phyloP scores from a whole-genome alignment of 2,797 vertebrate genomes.

The Smutsia gigantea region DNA sequence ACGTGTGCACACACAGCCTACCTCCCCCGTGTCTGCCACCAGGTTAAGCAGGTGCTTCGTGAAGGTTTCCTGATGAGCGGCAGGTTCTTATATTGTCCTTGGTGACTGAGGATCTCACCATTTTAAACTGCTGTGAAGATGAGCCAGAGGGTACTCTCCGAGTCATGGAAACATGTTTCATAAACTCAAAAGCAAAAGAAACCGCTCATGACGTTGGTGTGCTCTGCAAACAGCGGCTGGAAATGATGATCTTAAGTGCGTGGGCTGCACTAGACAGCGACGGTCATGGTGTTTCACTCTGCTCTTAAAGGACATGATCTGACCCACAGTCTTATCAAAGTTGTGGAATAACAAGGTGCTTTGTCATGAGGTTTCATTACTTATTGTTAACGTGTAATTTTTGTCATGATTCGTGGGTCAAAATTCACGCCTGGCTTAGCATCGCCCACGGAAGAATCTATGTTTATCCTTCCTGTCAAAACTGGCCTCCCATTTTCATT shows the following conservation, averaged over 20 bases:
- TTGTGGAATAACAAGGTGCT: background rate
- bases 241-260: background rate
- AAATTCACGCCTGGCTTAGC: background rate
- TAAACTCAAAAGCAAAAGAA: constrained; percentile 2
- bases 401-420: background rate
- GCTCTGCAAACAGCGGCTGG: background rate
- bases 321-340: background rate
- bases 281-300: background rate
- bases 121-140: background rate
- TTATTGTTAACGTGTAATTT: constrained; percentile 39
- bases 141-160: background rate
- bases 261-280: background rate
- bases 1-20: background rate
- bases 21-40: no score
- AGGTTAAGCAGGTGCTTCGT: background rate
- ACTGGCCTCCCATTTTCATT: background rate
- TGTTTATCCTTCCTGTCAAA: constrained; percentile 19
- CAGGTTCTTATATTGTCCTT: background rate
- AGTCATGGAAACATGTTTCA: background rate
- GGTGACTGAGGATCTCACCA: background rate
- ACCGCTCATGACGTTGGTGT: background rate
- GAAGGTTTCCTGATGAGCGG: background rate
- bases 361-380: constrained; percentile 2
- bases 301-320: background rate
- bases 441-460: background rate